A percentile compares a stretch with the other conserved stretches of the same genome.
Conservation (phyloP, 2,113 vertebrate species). For the Mus spicilegus region DNA sequence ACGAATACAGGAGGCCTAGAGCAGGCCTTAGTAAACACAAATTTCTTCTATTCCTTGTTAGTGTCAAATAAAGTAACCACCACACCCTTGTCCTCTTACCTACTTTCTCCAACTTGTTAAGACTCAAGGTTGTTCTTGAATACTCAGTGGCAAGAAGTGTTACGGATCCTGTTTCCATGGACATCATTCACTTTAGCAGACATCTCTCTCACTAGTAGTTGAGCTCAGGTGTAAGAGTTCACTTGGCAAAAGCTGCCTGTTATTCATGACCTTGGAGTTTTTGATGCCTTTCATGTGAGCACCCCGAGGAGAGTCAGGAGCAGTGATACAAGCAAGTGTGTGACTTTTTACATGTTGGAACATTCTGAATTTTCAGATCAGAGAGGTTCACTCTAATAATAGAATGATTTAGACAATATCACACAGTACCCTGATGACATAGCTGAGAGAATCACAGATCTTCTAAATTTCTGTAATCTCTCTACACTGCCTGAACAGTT, state of each 20-base stretch:
- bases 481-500: background rate
- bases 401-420: background rate
- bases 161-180: background rate
- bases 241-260: background rate
- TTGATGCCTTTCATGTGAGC: background rate
- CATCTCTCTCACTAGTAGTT: background rate
- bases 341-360: background rate
- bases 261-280: background rate
- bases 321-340: background rate
- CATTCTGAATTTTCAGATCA: background rate
- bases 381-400: background rate
- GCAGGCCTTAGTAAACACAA: background rate
- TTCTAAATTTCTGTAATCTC: background rate
- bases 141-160: background rate
- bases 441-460: background rate
- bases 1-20: background rate
- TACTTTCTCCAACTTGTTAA: background rate
- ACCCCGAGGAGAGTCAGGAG: background rate
- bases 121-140: background rate
- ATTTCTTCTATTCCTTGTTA: background rate
- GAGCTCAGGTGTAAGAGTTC: background rate
- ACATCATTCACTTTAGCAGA: slow-evolving; percentile 39
- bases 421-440: background rate
- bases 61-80: background rate
- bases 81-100: background rate